Evolutionary conservation across 2,113 vertebrate genomes (phyloP).

Genomic region (Holacanthus passer): DNA sequence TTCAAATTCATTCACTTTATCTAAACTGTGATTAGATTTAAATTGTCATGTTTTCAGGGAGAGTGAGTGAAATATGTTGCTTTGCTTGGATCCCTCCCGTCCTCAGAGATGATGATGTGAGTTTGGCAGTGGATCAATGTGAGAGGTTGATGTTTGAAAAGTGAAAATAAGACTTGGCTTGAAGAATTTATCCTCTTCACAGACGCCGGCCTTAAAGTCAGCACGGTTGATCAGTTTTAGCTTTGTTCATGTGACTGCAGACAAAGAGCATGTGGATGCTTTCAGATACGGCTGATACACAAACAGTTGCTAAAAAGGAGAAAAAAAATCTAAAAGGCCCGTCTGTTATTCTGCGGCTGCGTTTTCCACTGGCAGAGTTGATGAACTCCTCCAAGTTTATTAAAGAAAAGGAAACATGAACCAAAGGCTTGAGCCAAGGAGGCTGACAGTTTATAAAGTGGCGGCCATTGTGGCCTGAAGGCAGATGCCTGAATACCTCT

Average conservation of each 20-base stretch:
- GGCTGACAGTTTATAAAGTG: constrained; percentile 95
- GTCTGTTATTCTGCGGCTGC: constrained; percentile 87
- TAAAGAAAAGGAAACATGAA: constrained; percentile 91
- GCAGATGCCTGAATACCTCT: constrained; percentile 96
- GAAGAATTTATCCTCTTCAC: neutral
- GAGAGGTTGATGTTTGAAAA: neutral
- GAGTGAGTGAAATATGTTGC: too few relatives aligned
- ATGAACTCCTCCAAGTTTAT: constrained; percentile 99
- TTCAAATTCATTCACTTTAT: neutral
- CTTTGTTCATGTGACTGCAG: neutral
- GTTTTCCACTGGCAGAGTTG: constrained; percentile 92
- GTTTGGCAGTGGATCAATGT: neutral
- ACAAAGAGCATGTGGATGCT: constrained; percentile 27
- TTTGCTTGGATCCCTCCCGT: too few relatives aligned
- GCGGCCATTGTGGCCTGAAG: constrained; percentile 90
- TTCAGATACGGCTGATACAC: constrained; percentile 53
- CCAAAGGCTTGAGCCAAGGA: constrained; percentile 88
- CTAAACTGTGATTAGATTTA: neutral
- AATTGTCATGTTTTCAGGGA: neutral
- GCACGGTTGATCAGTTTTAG: neutral
- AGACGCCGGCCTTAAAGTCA: neutral
- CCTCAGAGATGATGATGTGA: neutral
- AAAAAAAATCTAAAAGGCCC: constrained; percentile 53
- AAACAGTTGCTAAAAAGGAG: constrained; percentile 53
- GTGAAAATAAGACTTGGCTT: neutral